These are phyloP conservation scores for Bursaphelenchus okinawaensis DNA, from an alignment of 2,888 invertebrate genomes.

Conservation along the genomic window DNA sequence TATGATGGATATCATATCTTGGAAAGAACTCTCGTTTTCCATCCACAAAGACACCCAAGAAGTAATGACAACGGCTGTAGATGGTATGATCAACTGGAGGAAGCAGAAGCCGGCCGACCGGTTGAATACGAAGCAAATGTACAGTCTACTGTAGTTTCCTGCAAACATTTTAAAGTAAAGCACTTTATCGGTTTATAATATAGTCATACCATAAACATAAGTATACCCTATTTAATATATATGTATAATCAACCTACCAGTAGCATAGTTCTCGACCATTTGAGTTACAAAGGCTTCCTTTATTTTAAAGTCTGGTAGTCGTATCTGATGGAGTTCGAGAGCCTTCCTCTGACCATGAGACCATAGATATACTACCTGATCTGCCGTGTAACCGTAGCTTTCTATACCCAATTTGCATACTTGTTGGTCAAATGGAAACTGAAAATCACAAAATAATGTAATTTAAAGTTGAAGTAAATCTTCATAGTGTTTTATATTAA, in stretches of 20 bases:
- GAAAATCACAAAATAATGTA: constrained; percentile 7
- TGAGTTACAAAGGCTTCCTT: constrained; percentile 41
- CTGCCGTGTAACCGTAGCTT: constrained; percentile 51
- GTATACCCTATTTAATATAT: too few relatives aligned
- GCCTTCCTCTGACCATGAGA: constrained; percentile 31
- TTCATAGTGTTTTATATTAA: neutral
- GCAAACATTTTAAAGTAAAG: constrained; percentile 2
- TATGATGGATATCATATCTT: constrained; percentile 57
- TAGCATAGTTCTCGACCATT: constrained; percentile 37
- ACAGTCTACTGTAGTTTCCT: constrained; percentile 56
- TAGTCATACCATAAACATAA: too few relatives aligned
- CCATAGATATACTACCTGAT: constrained; percentile 36
- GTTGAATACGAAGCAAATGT: constrained; percentile 54
- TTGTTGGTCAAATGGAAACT: constrained; percentile 55
- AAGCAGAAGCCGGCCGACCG: constrained; percentile 57
- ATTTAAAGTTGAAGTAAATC: neutral
- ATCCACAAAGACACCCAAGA: constrained; percentile 58
- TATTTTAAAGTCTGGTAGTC: constrained; percentile 43
- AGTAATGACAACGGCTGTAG: constrained; percentile 57
- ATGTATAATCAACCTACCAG: constrained; percentile 23
- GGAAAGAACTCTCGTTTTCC: constrained; percentile 50
- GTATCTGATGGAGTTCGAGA: constrained; percentile 35
- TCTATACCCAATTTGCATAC: constrained; percentile 56
- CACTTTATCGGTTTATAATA: too few relatives aligned
- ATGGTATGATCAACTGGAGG: constrained; percentile 55